A percentile compares a stretch with the other conserved stretches of the same genome.
Conservation (phyloP, 1,140 invertebrate genomes). For the Contarinia nasturtii region DNA sequence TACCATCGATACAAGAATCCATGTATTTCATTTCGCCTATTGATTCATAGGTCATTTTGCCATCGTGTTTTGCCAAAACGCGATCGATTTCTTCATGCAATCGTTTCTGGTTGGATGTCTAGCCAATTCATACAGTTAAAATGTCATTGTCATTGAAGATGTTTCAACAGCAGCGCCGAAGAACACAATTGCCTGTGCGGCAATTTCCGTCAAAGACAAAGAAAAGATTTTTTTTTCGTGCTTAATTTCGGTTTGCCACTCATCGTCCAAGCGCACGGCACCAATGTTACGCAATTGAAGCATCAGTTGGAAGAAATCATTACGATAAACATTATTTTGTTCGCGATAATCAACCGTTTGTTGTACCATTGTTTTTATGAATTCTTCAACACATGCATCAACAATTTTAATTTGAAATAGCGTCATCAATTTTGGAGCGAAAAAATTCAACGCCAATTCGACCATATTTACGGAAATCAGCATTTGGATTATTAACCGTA, state of each 20-base stretch:
- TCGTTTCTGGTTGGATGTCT: constrained; percentile 28
- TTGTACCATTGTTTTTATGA: constrained; percentile 24
- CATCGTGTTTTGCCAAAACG: constrained; percentile 18
- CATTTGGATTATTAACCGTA: constrained; percentile 7
- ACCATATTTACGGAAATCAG: constrained; percentile 5
- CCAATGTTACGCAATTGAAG: constrained; percentile 28
- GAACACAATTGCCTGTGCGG: constrained; percentile 25
- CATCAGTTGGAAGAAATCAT: constrained; percentile 33
- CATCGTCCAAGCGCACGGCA: constrained; percentile 7
- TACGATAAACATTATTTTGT: constrained; percentile 19
- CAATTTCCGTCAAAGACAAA: constrained; percentile 9
- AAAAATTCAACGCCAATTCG: neutral
- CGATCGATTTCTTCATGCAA: constrained; percentile 26
- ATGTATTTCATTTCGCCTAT: constrained; percentile 20
- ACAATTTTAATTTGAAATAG: constrained; percentile 5
- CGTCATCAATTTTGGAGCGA: constrained; percentile 6
- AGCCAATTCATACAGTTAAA: constrained; percentile 29
- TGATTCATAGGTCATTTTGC: constrained; percentile 24
- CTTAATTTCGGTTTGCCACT: constrained; percentile 5
- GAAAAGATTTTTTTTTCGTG: constrained; percentile 2
- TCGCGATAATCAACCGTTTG: constrained; percentile 26
- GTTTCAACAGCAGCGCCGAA: constrained; percentile 27
- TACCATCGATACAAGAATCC: constrained; percentile 14
- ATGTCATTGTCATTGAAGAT: constrained; percentile 24
- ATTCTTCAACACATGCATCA: constrained; percentile 17